Evolutionary conservation across 2,797 vertebrate genomes (phyloP), one percentile per base, ranked within the genome.

Genomic region (Danionella dracula): DNA sequence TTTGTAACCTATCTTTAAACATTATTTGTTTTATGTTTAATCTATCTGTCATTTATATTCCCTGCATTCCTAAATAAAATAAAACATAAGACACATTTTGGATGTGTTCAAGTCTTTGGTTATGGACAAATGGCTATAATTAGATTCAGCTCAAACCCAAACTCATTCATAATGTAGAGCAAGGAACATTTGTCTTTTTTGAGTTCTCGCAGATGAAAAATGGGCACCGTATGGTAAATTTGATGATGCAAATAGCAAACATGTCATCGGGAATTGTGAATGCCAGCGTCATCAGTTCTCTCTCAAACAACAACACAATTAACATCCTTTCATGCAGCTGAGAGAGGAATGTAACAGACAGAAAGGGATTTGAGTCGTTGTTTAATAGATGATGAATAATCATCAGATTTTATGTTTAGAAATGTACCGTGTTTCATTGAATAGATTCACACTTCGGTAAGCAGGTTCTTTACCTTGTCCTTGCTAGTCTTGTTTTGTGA

Each of bases 221-320:
- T 27, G 23, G 23, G 6, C 3, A 27, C 23, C 23, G 6, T 27
- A 27, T 6, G 6, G 6, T 3, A 27, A 27, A 6, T 3, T 3
- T 21, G 58, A 45, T 53, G 63, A 66, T 21, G 58, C 53, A 58
- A 45, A 31, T 41, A 12, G 15, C 13, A 19, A 63, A 42, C 29
- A 34, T 20, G 17, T 50, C 20, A 34, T 71, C 32, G 46, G 40
- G 57, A 51, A 46, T 57, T 65, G 31, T n/a, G 19, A 37, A 8
- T 1, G 8, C 27, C 23, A 37, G 15, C 13, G 40, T 55, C 62
- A 55, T 35, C 31, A 55, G 45, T 55, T 37, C 11, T 8, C 12
- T 42, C 21, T 41, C 48, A 51, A 51, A 63, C 23, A 40, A 45
- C 49, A 65, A 54, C 54, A 55, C 40, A 55, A 65, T 55, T 55